Evolutionary conservation across 1,140 invertebrate genomes (phyloP), one percentile per base, ranked within the genome.

Genomic region (Chymomyza costata): DNA sequence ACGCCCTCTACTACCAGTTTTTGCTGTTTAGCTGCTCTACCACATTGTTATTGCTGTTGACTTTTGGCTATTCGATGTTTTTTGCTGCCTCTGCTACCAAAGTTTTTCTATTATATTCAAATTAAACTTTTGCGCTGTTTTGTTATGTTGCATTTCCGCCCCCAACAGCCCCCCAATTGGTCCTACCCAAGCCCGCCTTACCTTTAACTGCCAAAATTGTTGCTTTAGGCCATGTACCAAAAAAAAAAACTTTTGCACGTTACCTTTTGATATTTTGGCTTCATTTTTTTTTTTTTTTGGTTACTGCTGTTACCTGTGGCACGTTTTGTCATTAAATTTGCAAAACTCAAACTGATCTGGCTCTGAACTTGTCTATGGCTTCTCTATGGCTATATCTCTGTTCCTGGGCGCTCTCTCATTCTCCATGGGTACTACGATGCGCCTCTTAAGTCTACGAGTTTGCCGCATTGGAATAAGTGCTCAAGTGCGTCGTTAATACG

Each of bases 61-160:
- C 43, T 59, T 66, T 64, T 48, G 16, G 51, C 60, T 49, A 53
- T 60, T 67, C 64, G 43, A 48, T 21, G 39, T 40, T 34, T 14
- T 10, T 14, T n/a, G n/a, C n/a, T n/a, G n/a, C n/a, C n/a, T n/a
- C n/a, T n/a, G 32, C n/a, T 13, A 35, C 50, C 60, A 46, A 65
- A 78, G 73, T 78, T 78, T 78, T 80, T 80, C 73, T 80, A 80
- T 80, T 80, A 80, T 80, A 80, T 80, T 73, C 73, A 80, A 80
- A 80, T 80, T 80, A 80, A 80, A 80, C 73, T 80, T 80, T 80
- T 53, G 19, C 52, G 16, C 50, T 47, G 25, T 28, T 46, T 3
- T 34, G 21, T 8, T 34, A 34, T 34, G n/a, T 34, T 34, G 32
- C 3, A 10, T 34, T 8, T 34, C 21, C 3, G 3, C 3, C 21